Evolutionary conservation across 2,113 vertebrate species (phyloP).

Genomic region (Eolophus roseicapilla): DNA sequence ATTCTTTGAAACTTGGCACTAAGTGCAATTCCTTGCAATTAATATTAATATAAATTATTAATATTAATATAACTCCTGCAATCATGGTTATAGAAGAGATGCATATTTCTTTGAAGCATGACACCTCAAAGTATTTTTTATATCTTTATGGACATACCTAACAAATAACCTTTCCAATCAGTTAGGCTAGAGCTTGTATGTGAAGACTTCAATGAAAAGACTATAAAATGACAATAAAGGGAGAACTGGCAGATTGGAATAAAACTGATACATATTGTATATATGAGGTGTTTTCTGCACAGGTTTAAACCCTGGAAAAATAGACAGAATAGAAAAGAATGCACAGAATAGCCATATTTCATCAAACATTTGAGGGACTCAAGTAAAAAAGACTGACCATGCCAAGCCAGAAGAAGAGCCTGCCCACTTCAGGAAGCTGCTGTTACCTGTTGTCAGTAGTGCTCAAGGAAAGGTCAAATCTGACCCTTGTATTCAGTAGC

Average conservation of each 20-base stretch:
- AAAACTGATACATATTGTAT: not conserved
- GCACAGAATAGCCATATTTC: not conserved
- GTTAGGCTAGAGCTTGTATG: not conserved
- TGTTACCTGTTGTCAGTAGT: not conserved
- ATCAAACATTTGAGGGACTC: not conserved
- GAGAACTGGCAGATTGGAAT: not conserved
- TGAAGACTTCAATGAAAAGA: not conserved
- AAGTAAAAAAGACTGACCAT: not conserved
- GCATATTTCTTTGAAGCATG: not conserved
- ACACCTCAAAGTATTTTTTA: not conserved
- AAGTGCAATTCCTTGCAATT: not conserved
- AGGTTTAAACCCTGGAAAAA: not conserved
- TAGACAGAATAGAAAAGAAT: not conserved
- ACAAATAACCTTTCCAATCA: not conserved
- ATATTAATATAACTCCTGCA: conserved; percentile 21
- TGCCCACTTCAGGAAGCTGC: not conserved
- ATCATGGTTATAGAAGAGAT: not conserved
- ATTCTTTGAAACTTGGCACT: not conserved
- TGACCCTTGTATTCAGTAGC: not conserved
- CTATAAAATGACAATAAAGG: not conserved
- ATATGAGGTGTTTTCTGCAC: not conserved
- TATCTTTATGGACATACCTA: not conserved
- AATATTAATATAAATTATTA: conserved; percentile 9
- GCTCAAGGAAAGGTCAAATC: not conserved
- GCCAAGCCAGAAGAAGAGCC: not conserved